Base-by-base conservation (phyloP, 1,140 invertebrate genomes). In the Dysdera silvatica region DNA sequence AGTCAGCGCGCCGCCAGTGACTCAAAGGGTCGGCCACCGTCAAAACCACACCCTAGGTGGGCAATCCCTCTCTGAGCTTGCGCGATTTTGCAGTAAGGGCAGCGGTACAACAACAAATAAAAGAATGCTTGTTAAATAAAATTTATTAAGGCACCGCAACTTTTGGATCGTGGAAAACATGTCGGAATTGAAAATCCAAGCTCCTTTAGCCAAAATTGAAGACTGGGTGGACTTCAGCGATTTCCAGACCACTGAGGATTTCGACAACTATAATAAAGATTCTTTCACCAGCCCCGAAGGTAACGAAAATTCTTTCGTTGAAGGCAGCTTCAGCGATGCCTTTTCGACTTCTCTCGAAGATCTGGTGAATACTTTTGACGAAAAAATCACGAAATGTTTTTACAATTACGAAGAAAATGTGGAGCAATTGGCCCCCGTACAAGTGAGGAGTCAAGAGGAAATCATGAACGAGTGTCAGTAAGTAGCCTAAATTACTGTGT, bases 401-500 rank as follows among this genome's bases (percentile, higher is more conserved):
- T 87, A 89, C 66, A 94, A 98, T 79, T 96, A 95, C 74, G 92
- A 95, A 73, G 91, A 96, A 73, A 91, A 90, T 69, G 92, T 97
- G 40, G 93, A 97, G 74, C 91, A 95, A 75, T 80, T 98, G 70
- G 96, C 96, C 20, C 96, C 96, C 1, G 95, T 99, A 52, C 95
- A 98, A 82, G 91, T 98, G 69, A 83, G 95, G 75, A 89, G 88
- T 33, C 94, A 98, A 78, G 95, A 99, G 75, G 96, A 99, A 79
- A 94, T 98, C 71, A 96, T 98, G 90, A 96, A 91, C 77, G 94
- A 98, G 81, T 98, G 94, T 86, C 95, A 98, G 95, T 99, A 79
- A 96, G 94, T 94, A 24, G 4, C 5, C 26, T 43, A 40, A 10
- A 54, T 26, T 45, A 45, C 18, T 8, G 10, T 45, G 18, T 45